Evolutionary conservation across 2,888 invertebrate genomes (phyloP), one percentile per base, ranked within the genome.

Genomic region (Drosophila recens): DNA sequence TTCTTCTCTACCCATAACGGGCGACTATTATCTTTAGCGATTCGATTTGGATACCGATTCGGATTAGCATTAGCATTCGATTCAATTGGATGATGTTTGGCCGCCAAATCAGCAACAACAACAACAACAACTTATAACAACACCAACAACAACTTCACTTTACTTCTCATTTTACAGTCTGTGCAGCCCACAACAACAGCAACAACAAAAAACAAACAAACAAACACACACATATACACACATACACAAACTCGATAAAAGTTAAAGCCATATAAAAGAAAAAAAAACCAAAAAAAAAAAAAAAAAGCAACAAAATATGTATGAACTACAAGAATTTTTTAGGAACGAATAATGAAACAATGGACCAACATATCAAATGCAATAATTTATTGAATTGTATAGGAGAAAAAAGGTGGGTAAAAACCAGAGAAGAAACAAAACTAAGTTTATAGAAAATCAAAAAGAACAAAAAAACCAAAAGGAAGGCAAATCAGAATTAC

Each of bases 361-460:
- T 90, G 90, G 90, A 90, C 90, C 90, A 90, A 90, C 90, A 90
- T 87, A 90, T 87, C 90, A 90, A 90, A 90, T 86, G 90, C 90
- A 90, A 90, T 90, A 90, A 90, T 82, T 90, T 90, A 90, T 89
- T 80, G 67, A 88, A 82, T 81, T 90, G 86, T 90, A 81, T 84
- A 87, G 77, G 67, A 84, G 67, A 81, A 88, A 88, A 87, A 84
- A 89, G 89, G 87, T 89, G 75, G 77, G 87, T 74, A 67, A 64
- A 54, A 45, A 33, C n/a, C n/a, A 43, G 23, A 20, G 30, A 20
- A 20, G 9, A 51, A 11, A 8, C 13, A 33, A 5, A 30, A 15
- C 13, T 30, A 15, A 27, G 15, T 5, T 40, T 30, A 30, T 8
- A 30, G 53, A 17, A 2, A 20, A 43, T 45, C 13, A 23, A 17